Evolutionary conservation across 2,888 invertebrate species (phyloP).

Genomic region (Baccha elongata): DNA sequence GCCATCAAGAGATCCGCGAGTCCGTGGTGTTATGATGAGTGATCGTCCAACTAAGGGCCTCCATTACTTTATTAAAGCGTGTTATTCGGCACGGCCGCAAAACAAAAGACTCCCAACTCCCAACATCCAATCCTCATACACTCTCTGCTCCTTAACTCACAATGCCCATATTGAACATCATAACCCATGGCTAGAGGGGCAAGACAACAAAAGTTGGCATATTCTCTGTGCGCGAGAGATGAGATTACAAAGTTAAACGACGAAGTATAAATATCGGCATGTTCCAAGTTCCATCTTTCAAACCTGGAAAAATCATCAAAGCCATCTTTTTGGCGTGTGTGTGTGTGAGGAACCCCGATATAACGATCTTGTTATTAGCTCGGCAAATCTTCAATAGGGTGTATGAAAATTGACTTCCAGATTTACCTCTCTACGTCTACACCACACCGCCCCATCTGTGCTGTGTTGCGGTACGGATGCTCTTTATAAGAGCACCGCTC

Average conservation of each 20-base stretch:
- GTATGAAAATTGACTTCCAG: constrained; percentile 73
- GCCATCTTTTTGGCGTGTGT: constrained; percentile 8
- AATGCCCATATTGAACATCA: not conserved
- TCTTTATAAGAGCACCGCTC: constrained; percentile 24
- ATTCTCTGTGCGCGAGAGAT: constrained; percentile 53
- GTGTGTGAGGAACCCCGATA: constrained; percentile 46
- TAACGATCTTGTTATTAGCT: constrained; percentile 74
- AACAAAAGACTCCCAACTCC: constrained; percentile 60
- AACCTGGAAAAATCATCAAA: constrained; percentile 69
- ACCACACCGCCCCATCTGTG: not conserved
- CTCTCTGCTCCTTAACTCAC: not conserved
- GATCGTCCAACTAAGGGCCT: constrained; percentile 73
- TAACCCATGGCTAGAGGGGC: constrained; percentile 41
- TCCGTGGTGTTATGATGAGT: constrained; percentile 72
- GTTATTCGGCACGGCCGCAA: constrained; percentile 66
- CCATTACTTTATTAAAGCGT: constrained; percentile 74
- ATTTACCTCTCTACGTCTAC: constrained; percentile 56
- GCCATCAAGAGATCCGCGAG: constrained; percentile 71
- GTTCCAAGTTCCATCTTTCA: constrained; percentile 46
- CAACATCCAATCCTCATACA: not conserved
- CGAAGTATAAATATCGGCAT: constrained; percentile 73
- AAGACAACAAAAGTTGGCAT: constrained; percentile 46
- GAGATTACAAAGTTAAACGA: constrained; percentile 73
- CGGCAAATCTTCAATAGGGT: constrained; percentile 73
- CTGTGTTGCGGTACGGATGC: constrained; percentile 21